These are phyloP conservation scores for Cactoblastis cactorum DNA, from an alignment of 2,888 invertebrate genomes.

Conservation along the genomic window DNA sequence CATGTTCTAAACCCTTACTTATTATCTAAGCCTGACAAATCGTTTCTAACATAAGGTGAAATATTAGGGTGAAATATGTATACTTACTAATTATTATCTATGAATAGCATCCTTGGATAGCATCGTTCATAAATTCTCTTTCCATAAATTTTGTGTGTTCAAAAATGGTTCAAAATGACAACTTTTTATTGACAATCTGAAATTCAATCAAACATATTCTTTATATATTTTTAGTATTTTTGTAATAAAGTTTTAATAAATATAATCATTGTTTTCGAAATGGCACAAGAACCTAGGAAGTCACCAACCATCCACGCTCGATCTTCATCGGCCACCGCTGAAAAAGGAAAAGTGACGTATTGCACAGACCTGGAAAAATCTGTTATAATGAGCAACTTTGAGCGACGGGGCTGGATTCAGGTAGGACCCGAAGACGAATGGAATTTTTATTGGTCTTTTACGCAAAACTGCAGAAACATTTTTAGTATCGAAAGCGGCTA, in stretches of 20 bases:
- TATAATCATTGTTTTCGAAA: constrained; percentile 19
- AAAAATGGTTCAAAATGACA: background rate
- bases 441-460: constrained; percentile 98
- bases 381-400: constrained; percentile 94
- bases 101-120: too few species aligned
- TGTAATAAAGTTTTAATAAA: constrained; percentile 24
- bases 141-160: background rate
- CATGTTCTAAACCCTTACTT: too few species aligned
- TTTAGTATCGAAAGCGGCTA: constrained; percentile 96
- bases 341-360: constrained; percentile 50
- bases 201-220: background rate
- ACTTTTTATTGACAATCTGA: background rate
- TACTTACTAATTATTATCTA: too few species aligned
- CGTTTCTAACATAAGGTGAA: too few species aligned
- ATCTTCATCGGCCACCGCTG: constrained; percentile 28
- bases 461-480: constrained; percentile 92
- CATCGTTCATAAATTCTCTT: background rate
- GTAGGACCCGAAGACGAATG: constrained; percentile 94
- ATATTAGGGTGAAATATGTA: too few species aligned
- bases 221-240: constrained; percentile 19
- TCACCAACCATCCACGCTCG: constrained; percentile 32
- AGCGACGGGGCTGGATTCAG: constrained; percentile 93
- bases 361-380: constrained; percentile 97
- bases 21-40: too few species aligned
- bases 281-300: constrained; percentile 36